Evolutionary conservation across 1,140 invertebrate species (phyloP), one percentile per base, ranked within the genome.

Genomic region (Arion vulgaris): DNA sequence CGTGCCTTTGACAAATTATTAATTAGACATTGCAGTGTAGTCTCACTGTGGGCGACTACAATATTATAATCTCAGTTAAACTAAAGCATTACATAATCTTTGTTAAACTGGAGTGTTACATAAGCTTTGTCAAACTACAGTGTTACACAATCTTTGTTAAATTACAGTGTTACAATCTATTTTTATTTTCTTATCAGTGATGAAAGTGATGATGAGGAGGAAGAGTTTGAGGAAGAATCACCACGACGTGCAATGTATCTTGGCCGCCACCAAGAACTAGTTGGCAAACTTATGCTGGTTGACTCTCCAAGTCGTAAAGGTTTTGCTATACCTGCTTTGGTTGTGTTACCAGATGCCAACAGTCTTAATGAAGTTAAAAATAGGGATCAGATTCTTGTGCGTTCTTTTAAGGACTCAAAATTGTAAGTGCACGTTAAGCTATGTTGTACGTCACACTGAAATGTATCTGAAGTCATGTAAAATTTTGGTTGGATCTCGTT

Each of bases 371-470:
- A 95, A 87, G 96, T 96, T 84, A 94, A 95, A 85, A 95, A 95
- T 7, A 96, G 96, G 89, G 96, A 98, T 87, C 97, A 99, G 88
- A 96, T 97, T 90, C 93, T 98, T 0, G 96, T 99, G 34, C 94
- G 97, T 84, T 98, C 96, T 0, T 99, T 99, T 89, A 97, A 97
- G 91, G 97, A 99, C 94, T 96, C 96, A 34, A 94, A 97, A 95
- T 98, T 98, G 96, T 97, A 93, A 95, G 96, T 94, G 32, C 28
- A n/a, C n/a, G n/a, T n/a, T n/a, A n/a, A n/a, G n/a, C n/a, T n/a
- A n/a, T 45, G 13, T 34, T 51, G 19, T 34, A n/a, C n/a, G n/a
- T n/a, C n/a, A n/a, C n/a, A n/a, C n/a, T n/a, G n/a, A n/a, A n/a
- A n/a, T n/a, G n/a, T n/a, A n/a, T n/a, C n/a, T n/a, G n/a, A n/a